Conservation (phyloP, 2,888 invertebrate genomes). For the Pseudolycoriella hygida region DNA sequence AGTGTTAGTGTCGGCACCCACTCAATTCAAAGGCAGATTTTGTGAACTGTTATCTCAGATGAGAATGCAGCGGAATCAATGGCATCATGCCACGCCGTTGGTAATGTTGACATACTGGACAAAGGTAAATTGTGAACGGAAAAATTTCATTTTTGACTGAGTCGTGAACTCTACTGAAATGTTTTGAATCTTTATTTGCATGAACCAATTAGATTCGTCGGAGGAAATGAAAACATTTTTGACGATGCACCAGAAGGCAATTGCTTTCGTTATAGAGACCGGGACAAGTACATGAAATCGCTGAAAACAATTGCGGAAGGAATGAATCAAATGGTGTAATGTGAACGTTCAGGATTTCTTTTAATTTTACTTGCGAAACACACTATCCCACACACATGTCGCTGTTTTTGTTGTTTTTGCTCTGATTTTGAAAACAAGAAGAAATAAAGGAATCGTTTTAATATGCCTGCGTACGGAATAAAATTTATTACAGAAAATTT, state of each 20-base stretch:
- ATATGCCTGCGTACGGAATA: too few relatives aligned
- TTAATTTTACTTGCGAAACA: too few relatives aligned
- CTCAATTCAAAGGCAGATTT: constrained; percentile 81
- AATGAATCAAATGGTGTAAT: constrained; percentile 37
- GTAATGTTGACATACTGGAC: constrained; percentile 65
- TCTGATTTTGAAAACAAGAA: too few relatives aligned
- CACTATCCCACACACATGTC: too few relatives aligned
- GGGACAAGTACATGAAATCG: constrained; percentile 59
- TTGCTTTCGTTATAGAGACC: constrained; percentile 68
- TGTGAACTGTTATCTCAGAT: constrained; percentile 82
- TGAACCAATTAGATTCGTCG: constrained; percentile 46
- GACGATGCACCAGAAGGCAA: constrained; percentile 73
- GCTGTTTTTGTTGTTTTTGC: too few relatives aligned
- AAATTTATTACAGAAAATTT: too few relatives aligned
- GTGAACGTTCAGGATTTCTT: too few relatives aligned
- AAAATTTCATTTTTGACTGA: too few relatives aligned
- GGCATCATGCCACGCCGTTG: constrained; percentile 33
- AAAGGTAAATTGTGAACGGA: too few relatives aligned
- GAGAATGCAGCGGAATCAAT: constrained; percentile 48
- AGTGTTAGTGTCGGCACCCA: constrained; percentile 74
- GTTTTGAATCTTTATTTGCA: too few relatives aligned
- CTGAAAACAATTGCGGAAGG: constrained; percentile 64
- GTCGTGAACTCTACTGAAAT: too few relatives aligned
- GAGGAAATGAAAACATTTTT: constrained; percentile 62
- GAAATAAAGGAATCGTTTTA: too few relatives aligned